A percentile compares a stretch with the other conserved stretches of the same genome.
Evolutionary conservation across 2,797 vertebrate species (phyloP).

Genomic region (Mus minutoides): DNA sequence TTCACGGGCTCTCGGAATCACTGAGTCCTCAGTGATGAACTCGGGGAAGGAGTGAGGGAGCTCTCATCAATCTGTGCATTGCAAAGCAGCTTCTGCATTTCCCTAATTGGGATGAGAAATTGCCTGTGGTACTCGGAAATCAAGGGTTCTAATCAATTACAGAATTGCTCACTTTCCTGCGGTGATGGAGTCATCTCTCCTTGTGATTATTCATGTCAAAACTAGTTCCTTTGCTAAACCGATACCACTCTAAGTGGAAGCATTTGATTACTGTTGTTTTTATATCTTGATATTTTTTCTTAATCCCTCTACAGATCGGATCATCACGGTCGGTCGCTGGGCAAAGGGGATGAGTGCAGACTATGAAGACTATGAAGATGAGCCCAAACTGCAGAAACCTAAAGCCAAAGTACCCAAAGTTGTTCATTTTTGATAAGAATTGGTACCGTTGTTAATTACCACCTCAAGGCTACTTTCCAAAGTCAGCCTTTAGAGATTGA

Average conservation of each 20-base stretch:
- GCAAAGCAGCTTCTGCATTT: constrained; percentile 64
- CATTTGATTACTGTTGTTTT: constrained; percentile 54
- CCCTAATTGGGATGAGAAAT: constrained; percentile 71
- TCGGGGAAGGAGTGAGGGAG: constrained; percentile 48
- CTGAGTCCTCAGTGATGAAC: constrained; percentile 65
- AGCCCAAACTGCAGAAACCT: constrained; percentile 82
- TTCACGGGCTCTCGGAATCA: constrained; percentile 63
- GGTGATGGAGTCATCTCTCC: constrained; percentile 45
- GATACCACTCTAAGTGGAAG: neutral
- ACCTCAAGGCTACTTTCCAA: neutral
- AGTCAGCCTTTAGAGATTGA: neutral
- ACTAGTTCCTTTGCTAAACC: constrained; percentile 38
- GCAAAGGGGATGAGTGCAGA: constrained; percentile 94
- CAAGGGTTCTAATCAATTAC: constrained; percentile 79
- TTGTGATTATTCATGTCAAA: constrained; percentile 71
- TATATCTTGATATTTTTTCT: constrained; percentile 9
- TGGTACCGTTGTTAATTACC: neutral
- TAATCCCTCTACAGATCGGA: constrained; percentile 86
- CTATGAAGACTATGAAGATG: constrained; percentile 94
- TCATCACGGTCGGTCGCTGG: constrained; percentile 92
- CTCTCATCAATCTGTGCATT: constrained; percentile 52
- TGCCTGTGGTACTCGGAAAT: constrained; percentile 70
- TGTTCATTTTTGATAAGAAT: constrained; percentile 90
- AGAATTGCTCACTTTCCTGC: constrained; percentile 66
- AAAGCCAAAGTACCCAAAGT: constrained; percentile 90